Conservation (phyloP, 2,797 vertebrate genomes). For the Schizopygopsis malacanthus region DNA sequence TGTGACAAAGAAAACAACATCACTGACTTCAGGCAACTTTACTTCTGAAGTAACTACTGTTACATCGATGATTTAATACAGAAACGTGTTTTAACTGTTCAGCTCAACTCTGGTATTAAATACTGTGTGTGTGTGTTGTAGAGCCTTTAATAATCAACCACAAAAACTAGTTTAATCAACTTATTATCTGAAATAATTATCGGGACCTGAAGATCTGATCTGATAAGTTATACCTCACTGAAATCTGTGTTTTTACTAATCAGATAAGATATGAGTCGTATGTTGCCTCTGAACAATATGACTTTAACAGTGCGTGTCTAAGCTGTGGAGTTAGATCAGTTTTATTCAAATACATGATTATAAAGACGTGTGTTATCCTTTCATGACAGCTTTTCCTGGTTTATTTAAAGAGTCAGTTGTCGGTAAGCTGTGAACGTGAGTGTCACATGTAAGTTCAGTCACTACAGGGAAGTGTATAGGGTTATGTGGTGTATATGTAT, state of each 20-base stretch:
- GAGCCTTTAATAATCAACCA: background rate
- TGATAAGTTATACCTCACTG: background rate
- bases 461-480: background rate
- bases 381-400: background rate
- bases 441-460: background rate
- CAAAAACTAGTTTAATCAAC: background rate
- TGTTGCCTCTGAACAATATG: background rate
- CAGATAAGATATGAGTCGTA: background rate
- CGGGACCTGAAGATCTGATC: background rate
- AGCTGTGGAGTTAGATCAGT: background rate
- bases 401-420: background rate
- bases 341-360: background rate
- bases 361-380: background rate
- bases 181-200: background rate
- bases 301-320: background rate
- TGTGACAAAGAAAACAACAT: conserved; percentile 38
- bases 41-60: background rate
- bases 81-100: background rate
- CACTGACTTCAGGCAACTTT: background rate
- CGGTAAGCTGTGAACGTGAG: background rate
- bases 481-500: background rate
- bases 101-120: background rate
- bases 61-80: background rate
- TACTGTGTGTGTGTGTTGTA: background rate
- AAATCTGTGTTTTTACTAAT: background rate